Base-by-base conservation (phyloP, 1,140 invertebrate genomes). In the Heliothis virescens region DNA sequence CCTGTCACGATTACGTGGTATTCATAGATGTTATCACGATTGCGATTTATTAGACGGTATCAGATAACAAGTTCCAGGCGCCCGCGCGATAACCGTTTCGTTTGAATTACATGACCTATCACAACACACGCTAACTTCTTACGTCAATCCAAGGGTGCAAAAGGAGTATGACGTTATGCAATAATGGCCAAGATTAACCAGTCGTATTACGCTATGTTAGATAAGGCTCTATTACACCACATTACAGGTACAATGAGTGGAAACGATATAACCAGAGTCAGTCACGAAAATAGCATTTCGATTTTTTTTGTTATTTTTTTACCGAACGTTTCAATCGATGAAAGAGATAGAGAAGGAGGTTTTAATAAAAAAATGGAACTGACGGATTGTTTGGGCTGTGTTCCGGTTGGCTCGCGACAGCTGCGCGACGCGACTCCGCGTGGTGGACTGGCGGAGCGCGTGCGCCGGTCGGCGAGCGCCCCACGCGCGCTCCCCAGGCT, bases 341-440 rank as follows among this genome's bases (percentile, higher is more conserved):
- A 47, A 21, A 62, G 29, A 50, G 29, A 50, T 50, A 13, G 59
- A 62, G 41, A 62, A 50, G 59, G 18, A 29, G 47, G 48, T 53
- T 63, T 76, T 76, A 41, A 21, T 71, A 63, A 79, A 80, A 77
- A 60, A 74, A 78, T 71, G 11, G 60, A 79, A 87, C 84, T 80
- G 82, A 83, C 79, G 72, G 41, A 80, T 57, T 71, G 21, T 48
- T 62, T 76, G 16, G 21, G 34, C 34, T 76, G 73, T 73, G 79
- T 77, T 79, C 73, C 72, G 79, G 60, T 82, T 83, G 80, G 78
- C 72, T 86, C 88, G 90, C 87, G 86, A 85, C 90, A 85, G 84
- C 81, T 88, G 85, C 86, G 87, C 90, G 89, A 83, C 83, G 85
- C 92, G 90, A 86, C 83, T 86, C 63, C 89, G 89, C 91, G 91